These are phyloP conservation scores for Aeoliscus strigatus DNA, from an alignment of 2,797 vertebrate species.

Conservation along the genomic window DNA sequence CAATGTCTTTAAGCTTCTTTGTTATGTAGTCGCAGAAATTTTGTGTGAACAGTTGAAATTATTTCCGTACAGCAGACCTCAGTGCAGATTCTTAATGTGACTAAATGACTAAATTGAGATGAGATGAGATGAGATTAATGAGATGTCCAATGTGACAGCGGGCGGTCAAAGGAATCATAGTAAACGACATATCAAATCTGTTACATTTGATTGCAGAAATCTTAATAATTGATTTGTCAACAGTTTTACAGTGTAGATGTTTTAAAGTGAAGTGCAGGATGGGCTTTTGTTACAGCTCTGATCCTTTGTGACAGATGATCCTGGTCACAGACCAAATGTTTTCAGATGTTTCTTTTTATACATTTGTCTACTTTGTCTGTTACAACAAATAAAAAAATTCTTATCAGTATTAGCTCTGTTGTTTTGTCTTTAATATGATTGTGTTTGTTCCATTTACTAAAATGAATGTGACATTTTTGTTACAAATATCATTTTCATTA, in stretches of 20 bases:
- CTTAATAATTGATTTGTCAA: neutral
- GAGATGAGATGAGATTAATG: neutral
- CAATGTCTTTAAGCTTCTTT: no score
- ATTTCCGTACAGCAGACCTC: neutral
- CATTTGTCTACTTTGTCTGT: constrained; percentile 61
- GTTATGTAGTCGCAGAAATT: no score
- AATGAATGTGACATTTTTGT: no score
- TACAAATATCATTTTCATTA: no score
- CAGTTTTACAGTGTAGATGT: neutral
- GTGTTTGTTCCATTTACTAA: no score
- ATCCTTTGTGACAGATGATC: constrained; percentile 25
- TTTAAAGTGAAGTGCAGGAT: constrained; percentile 18
- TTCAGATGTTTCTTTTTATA: constrained; percentile 55
- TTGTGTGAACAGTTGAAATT: neutral
- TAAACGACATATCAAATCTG: neutral
- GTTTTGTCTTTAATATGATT: no score
- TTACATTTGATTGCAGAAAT: neutral
- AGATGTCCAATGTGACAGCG: neutral
- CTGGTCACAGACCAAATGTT: constrained; percentile 27
- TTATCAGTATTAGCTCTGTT: no score
- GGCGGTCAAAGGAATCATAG: constrained; percentile 1
- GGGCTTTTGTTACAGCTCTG: neutral
- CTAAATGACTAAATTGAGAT: neutral
- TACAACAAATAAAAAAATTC: constrained; percentile 41
- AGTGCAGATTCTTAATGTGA: neutral